Conservation (phyloP, 2,888 invertebrate species). For the Elegia similella region DNA sequence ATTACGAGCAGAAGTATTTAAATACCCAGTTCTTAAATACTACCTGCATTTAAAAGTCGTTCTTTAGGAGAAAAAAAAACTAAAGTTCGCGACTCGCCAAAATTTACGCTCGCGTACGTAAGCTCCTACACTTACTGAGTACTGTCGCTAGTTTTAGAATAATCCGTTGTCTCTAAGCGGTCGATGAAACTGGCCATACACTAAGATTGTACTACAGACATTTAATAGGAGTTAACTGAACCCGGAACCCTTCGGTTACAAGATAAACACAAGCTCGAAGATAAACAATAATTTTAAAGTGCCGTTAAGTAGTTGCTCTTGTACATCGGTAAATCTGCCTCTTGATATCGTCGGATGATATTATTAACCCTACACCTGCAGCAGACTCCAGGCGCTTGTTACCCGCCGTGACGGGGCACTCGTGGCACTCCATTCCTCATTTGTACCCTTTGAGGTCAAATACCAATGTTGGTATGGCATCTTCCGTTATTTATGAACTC, state of each 20-base stretch:
- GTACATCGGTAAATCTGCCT: not conserved
- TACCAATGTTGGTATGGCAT: slow-evolving; percentile 3
- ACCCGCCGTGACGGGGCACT: slow-evolving; percentile 69
- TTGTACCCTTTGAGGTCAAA: slow-evolving; percentile 45
- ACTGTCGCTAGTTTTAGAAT: no score
- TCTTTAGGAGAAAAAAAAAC: no score
- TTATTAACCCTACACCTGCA: slow-evolving; percentile 18
- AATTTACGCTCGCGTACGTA: no score
- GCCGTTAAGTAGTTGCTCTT: not conserved
- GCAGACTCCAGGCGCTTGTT: slow-evolving; percentile 52
- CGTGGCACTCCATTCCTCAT: slow-evolving; percentile 46
- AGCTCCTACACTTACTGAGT: no score
- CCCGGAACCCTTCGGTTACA: not conserved
- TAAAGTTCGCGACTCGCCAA: no score
- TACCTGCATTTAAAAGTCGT: no score
- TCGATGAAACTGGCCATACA: no score
- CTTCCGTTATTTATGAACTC: not conserved
- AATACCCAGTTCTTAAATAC: no score
- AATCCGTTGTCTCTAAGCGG: no score
- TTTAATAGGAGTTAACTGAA: no score
- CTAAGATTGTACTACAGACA: no score
- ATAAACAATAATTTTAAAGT: not conserved
- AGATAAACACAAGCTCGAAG: not conserved
- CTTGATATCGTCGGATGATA: slow-evolving; percentile 3
- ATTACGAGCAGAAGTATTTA: no score